Conservation (phyloP, 2,797 vertebrate species). For the Coluber constrictor region DNA sequence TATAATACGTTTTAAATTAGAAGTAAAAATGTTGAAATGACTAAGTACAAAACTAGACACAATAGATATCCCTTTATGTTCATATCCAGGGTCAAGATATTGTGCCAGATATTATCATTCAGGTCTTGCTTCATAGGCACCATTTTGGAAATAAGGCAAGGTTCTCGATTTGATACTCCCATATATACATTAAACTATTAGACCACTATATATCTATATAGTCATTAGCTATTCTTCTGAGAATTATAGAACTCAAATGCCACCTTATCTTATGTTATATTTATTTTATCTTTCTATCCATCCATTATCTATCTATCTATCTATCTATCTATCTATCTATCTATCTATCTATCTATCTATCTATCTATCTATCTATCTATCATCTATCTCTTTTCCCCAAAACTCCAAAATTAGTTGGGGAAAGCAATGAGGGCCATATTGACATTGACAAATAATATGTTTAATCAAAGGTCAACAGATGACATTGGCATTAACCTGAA, state of each 20-base stretch:
- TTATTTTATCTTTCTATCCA: too few relatives aligned
- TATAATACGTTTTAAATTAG: slow-evolving; percentile 15
- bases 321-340: too few relatives aligned
- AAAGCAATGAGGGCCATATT: background rate
- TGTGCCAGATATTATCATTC: background rate
- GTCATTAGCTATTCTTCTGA: background rate
- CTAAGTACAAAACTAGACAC: background rate
- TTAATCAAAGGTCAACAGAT: background rate
- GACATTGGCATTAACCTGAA: background rate
- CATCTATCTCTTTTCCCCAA: background rate
- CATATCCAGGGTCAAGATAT: background rate
- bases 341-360: too few relatives aligned
- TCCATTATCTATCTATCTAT: fast-evolving
- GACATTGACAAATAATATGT: background rate
- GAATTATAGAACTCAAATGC: background rate
- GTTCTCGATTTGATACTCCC: background rate
- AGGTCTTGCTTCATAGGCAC: background rate
- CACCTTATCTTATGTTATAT: background rate
- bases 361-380: too few relatives aligned
- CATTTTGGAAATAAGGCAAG: background rate
- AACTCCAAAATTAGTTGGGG: background rate
- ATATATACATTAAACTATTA: background rate
- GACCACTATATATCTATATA: background rate
- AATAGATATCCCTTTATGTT: background rate
- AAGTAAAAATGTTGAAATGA: slow-evolving; percentile 10